These are phyloP conservation scores for Hetaerina titia DNA, from an alignment of 2,888 invertebrate species.

Conservation along the genomic window DNA sequence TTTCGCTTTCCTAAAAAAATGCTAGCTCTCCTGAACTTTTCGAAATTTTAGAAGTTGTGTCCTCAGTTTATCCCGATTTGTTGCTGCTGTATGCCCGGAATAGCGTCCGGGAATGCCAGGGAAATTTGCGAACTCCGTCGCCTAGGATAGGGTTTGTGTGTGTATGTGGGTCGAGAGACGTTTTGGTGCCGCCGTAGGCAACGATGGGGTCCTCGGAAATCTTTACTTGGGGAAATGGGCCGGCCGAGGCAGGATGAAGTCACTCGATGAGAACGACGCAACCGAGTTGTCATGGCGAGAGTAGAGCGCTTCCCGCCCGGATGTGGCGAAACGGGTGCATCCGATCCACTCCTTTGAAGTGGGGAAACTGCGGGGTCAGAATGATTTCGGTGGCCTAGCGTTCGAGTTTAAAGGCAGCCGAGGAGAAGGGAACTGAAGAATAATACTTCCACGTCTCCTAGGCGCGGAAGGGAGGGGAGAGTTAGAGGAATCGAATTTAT, in stretches of 20 bases:
- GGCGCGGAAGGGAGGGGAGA: too few relatives aligned
- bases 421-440: too few relatives aligned
- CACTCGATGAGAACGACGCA: background rate
- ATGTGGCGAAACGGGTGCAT: background rate
- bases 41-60: background rate
- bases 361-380: background rate
- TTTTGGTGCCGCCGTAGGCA: background rate
- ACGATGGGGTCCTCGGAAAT: background rate
- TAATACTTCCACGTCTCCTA: too few relatives aligned
- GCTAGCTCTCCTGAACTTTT: background rate
- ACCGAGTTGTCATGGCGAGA: background rate
- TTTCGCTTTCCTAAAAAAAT: background rate
- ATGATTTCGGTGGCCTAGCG: background rate
- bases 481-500: too few relatives aligned
- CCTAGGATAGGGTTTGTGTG: background rate
- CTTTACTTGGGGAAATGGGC: background rate
- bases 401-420: background rate
- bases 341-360: background rate
- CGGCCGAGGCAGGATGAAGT: background rate
- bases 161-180: too few relatives aligned
- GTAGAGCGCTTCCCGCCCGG: background rate
- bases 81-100: background rate
- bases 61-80: background rate
- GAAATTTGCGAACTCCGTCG: background rate
- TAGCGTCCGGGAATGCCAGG: background rate